Conservation (phyloP, 2,888 invertebrate species). For the Micoletzkya japonica region DNA sequence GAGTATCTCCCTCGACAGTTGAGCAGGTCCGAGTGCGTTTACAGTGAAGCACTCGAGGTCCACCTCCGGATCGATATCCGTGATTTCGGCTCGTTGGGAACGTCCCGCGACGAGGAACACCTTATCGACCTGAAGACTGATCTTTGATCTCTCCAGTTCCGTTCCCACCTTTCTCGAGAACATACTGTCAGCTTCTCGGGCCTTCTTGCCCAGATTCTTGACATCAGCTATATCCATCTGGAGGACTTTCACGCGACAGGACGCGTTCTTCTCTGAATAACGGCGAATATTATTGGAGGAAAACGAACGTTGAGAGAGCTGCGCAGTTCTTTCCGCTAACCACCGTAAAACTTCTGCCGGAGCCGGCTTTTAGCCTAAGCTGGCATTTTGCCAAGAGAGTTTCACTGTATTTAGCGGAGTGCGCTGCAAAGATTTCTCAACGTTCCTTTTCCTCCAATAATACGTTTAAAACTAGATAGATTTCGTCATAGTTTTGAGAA, state of each 20-base stretch:
- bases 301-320: too few relatives aligned
- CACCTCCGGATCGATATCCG: slow-evolving; percentile 72
- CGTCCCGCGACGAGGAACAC: slow-evolving; percentile 20
- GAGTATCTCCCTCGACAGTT: slow-evolving; percentile 71
- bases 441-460: too few relatives aligned
- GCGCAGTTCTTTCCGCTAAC: too few relatives aligned
- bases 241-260: not conserved
- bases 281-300: too few relatives aligned
- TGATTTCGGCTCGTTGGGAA: slow-evolving; percentile 25
- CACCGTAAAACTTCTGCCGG: too few relatives aligned
- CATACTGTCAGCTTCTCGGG: slow-evolving; percentile 1
- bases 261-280: slow-evolving; percentile 2
- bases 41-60: slow-evolving; percentile 78
- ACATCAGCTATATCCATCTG: slow-evolving; percentile 2
- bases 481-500: not conserved
- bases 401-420: too few relatives aligned
- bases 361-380: too few relatives aligned
- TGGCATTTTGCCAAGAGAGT: too few relatives aligned
- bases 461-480: too few relatives aligned
- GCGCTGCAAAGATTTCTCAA: too few relatives aligned
- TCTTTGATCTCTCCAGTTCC: too few relatives aligned
- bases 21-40: slow-evolving; percentile 77
- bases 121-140: slow-evolving; percentile 28
- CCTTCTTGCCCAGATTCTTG: not conserved
- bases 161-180: slow-evolving; percentile 10